Evolutionary conservation across 2,113 vertebrate species (phyloP).

Genomic region (Ibidorhyncha struthersii): DNA sequence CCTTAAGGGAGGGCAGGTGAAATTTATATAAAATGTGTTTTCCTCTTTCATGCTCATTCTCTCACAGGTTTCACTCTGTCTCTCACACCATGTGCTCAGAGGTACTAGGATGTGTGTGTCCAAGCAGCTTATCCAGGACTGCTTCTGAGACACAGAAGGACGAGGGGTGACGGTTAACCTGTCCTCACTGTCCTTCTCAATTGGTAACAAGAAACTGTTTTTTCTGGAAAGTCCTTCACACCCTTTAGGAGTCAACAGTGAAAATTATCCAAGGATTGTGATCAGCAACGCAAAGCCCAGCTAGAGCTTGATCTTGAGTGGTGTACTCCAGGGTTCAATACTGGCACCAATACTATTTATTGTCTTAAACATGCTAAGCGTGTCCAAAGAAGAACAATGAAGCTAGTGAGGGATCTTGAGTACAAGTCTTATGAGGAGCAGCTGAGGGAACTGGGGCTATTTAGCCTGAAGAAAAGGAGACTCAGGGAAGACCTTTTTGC

Average conservation of each 20-base stretch:
- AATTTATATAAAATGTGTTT: neutral
- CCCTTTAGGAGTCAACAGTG: neutral
- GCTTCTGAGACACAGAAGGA: neutral
- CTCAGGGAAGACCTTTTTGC: neutral
- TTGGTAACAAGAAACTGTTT: neutral
- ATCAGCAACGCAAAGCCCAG: rapidly evolving
- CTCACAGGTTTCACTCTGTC: neutral
- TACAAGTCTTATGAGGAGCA: neutral
- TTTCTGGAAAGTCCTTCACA: neutral
- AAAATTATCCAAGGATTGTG: neutral
- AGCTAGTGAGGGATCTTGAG: neutral
- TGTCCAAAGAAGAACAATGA: neutral
- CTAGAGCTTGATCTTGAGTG: neutral
- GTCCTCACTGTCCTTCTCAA: neutral
- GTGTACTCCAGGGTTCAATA: neutral
- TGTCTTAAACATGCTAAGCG: neutral
- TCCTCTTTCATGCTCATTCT: neutral
- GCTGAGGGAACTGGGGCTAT: neutral
- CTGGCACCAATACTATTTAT: neutral
- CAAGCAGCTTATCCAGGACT: neutral
- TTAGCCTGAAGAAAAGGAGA: neutral
- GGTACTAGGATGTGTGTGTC: neutral
- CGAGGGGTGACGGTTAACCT: rapidly evolving
- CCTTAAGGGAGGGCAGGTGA: neutral
- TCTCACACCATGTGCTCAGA: neutral